phyloP scores from a whole-genome alignment of 2,113 vertebrate species.

The Cnemophilus loriae region DNA sequence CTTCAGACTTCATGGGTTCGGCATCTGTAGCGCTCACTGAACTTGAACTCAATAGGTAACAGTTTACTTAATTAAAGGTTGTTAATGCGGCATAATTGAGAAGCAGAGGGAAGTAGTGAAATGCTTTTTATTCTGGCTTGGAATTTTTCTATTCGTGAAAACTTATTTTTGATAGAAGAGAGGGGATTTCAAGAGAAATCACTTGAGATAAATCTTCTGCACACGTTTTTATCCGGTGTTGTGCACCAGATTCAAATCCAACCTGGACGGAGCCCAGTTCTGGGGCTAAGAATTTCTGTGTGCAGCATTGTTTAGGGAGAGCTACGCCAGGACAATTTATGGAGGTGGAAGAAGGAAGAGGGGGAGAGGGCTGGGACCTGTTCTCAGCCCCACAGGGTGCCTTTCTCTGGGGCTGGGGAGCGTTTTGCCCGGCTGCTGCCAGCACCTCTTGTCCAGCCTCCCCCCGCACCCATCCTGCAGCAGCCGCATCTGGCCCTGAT shows the following conservation, averaged over 20 bases:
- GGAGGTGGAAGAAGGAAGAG: not conserved
- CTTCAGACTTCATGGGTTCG: slow-evolving; percentile 94
- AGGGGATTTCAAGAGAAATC: not conserved
- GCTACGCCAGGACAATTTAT: not conserved
- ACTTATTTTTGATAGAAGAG: not conserved
- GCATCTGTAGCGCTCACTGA: slow-evolving; percentile 72
- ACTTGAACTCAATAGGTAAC: slow-evolving; percentile 87
- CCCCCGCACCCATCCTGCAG: not conserved
- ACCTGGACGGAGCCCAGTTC: not conserved
- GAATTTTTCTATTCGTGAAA: not conserved
- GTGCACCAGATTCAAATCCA: rapidly evolving
- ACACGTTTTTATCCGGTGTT: rapidly evolving
- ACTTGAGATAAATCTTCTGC: not conserved
- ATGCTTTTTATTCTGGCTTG: not conserved
- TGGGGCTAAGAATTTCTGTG: not conserved
- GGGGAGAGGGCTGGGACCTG: not conserved
- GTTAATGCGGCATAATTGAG: not conserved
- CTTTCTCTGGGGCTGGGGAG: not conserved
- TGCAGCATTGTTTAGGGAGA: not conserved
- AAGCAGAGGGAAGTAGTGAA: not conserved
- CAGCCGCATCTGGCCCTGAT: slow-evolving; percentile 58
- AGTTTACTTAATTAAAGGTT: not conserved
- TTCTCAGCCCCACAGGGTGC: not conserved
- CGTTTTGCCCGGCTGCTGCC: not conserved
- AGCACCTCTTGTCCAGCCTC: not conserved